Percentiles rank a stretch among this genome's conserved stretches.
phyloP scores from a whole-genome alignment of 2,888 invertebrate genomes.

The Malthinus seriepunctatus region DNA sequence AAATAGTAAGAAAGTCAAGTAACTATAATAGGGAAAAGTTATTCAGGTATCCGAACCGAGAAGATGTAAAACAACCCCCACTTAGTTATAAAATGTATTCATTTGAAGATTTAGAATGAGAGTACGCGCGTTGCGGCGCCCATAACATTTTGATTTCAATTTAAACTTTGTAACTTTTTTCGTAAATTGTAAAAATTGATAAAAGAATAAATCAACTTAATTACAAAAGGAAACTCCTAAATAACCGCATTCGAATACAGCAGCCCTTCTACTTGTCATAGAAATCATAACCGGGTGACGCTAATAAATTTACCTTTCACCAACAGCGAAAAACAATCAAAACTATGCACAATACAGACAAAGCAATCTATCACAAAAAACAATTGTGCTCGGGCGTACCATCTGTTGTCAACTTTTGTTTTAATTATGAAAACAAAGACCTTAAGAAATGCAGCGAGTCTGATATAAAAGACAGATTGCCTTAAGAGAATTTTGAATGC shows the following conservation, averaged over 20 bases:
- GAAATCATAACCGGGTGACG: conserved; percentile 49
- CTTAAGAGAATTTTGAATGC: conserved; percentile 35
- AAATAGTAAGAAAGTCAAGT: too few species aligned
- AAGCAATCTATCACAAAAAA: conserved; percentile 55
- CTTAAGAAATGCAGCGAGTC: conserved; percentile 45
- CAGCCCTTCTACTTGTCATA: conserved; percentile 38
- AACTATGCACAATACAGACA: conserved; percentile 54
- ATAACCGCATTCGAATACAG: conserved; percentile 32
- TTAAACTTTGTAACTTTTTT: too few species aligned
- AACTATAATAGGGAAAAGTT: too few species aligned
- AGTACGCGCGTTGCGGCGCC: too few species aligned
- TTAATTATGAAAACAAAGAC: conserved; percentile 53
- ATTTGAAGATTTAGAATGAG: too few species aligned
- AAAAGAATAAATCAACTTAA: conserved; percentile 26
- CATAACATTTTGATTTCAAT: too few species aligned
- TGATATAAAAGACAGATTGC: conserved; percentile 42
- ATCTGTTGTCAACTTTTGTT: conserved; percentile 54
- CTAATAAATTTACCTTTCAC: conserved; percentile 53
- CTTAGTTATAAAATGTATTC: too few species aligned
- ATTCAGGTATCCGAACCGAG: too few species aligned
- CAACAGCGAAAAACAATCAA: conserved; percentile 52
- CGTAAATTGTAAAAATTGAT: conserved; percentile 9
- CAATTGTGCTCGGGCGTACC: conserved; percentile 47
- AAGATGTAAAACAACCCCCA: too few species aligned
- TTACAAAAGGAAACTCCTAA: conserved; percentile 30